Evolutionary conservation across 2,888 invertebrate genomes (phyloP), one percentile per base, ranked within the genome.

Genomic region (Ashinkailepas kermadecensis): DNA sequence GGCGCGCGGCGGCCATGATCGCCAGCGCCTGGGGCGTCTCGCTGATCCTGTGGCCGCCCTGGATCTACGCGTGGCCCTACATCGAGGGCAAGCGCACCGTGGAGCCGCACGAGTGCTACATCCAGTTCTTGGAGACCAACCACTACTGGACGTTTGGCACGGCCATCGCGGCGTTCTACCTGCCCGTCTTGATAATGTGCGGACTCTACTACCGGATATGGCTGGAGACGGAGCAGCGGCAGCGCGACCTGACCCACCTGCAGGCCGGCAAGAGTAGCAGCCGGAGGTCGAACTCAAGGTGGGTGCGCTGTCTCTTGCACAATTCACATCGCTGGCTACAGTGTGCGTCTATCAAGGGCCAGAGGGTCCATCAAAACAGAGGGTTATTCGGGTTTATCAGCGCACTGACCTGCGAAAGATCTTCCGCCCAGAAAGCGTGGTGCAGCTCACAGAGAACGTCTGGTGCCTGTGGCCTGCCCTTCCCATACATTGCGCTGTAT

Each of bases 111-210:
- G 93, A 95, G 89, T 99, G 99, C 88, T 97, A 97, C 89, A 97
- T 99, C 86, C 99, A 99, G 91, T 99, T 99, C 90, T 95, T 99
- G 89, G 95, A 96, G 90, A 96, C 97, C 83, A 99, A 98, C 90
- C 95, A 96, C 89, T 96, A 96, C 88, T 95, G 99, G 87, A 98
- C 99, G 83, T 95, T 99, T 87, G 95, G 95, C 86, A 99, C 98
- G 78, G 97, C 97, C 23, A 93, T 98, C 84, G 95, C 96, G 81
- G 99, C 99, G 82, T 99, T 99, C 89, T 99, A 98, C 90, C 93
- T 98, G 86, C 99, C 99, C 56, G 96, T 99, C 86, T 93, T 95
- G 83, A 95, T 99, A 85, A 99, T 99, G 98, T 94, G 93, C 87
- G 91, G 94, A 87, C 83, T 85, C 62, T 85, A 85, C 82, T 84